phyloP scores from a whole-genome alignment of 2,113 vertebrate species.

The Erinaceus europaeus region DNA sequence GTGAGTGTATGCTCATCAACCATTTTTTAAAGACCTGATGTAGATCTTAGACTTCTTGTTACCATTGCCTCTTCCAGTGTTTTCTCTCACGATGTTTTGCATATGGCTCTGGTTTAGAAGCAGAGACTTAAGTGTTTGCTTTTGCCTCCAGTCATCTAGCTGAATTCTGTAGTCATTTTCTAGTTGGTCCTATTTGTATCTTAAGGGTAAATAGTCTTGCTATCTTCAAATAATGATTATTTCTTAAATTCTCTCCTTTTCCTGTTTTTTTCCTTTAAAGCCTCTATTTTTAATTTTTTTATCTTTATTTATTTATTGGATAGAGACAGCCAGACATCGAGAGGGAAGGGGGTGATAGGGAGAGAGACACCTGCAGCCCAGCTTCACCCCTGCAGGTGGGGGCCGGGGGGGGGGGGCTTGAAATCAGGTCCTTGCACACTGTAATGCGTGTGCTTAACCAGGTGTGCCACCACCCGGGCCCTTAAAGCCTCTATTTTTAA shows the following conservation, averaged over 20 bases:
- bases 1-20: neutral
- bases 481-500: too few relatives aligned
- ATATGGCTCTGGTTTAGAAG: neutral
- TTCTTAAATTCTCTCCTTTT: slow-evolving; percentile 7
- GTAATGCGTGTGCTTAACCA: too few relatives aligned
- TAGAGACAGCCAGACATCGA: too few relatives aligned
- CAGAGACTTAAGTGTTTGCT: neutral
- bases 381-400: too few relatives aligned
- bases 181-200: neutral
- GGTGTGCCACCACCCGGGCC: too few relatives aligned
- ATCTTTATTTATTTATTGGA: too few relatives aligned
- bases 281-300: too few relatives aligned
- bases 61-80: neutral
- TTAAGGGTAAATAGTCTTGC: neutral
- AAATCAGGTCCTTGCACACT: too few relatives aligned
- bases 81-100: slow-evolving; percentile 22
- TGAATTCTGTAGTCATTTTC: slow-evolving; percentile 26
- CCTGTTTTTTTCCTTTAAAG: too few relatives aligned
- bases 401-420: too few relatives aligned
- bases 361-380: too few relatives aligned
- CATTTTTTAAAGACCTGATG: neutral
- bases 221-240: slow-evolving; percentile 3
- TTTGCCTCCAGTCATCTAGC: neutral
- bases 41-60: neutral
- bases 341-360: too few relatives aligned